Base-by-base conservation (phyloP, 2,113 vertebrate species). In the Syngnathus scovelli region DNA sequence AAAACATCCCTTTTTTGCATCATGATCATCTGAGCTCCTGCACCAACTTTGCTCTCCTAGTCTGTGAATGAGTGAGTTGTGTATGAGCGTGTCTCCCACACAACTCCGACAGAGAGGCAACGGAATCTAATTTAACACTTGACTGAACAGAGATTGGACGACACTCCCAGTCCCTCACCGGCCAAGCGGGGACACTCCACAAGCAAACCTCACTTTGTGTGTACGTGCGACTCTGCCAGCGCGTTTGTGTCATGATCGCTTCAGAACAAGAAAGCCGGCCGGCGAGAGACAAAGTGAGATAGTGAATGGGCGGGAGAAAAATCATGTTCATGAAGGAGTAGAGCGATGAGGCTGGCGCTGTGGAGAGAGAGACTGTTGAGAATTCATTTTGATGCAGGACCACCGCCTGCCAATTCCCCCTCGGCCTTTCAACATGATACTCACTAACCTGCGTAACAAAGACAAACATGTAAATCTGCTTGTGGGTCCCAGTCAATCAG, bases 401-500 rank as follows among this genome's bases (percentile, higher is more conserved):
- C 70, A 71, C 81, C 78, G 82, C 75, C 78, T 83, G 78, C 78
- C 86, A 54, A 84, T 70, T 90, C 89, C 87, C 89, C 60, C 59
- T 63, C 82, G 89, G 80, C 79, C 86, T 85, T 41, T 82, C 85
- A 89, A 89, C 90, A 90, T 88, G 88, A 90, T 90, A 90, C 90
- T 86, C 87, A 87, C 89, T 90, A 89, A 91, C 86, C 87, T 77
- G 82, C 55, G 76, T 86, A 90, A 90, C 88, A 90, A 89, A 86
- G 86, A 87, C 86, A 90, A 91, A 91, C 89, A 91, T 91, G 88
- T 88, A 90, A 89, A 90, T 90, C 79, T 86, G 84, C 72, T 78
- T 61, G 73, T 76, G 79, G 84, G 85, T 84, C 88, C 78, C 66
- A 84, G 87, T 86, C 88, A 89, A 88, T 89, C 89, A 88, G 82